Evolutionary conservation across 2,797 vertebrate genomes (phyloP), one percentile per base, ranked within the genome.

Genomic region (Phataginus tetradactyla): DNA sequence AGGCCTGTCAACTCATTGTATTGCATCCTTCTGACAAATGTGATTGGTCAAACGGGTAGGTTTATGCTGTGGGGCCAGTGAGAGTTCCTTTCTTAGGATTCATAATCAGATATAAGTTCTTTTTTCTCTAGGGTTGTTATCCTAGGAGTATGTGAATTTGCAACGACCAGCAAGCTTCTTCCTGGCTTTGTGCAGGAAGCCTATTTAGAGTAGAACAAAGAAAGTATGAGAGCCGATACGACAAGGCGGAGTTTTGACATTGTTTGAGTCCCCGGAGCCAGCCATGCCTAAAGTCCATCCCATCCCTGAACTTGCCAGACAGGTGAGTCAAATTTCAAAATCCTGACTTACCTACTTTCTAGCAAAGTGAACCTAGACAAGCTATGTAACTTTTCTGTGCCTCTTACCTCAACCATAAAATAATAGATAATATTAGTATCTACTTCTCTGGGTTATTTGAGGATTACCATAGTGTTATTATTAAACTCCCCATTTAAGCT

Each of bases 301-400:
- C 64, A 51, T 25, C 66, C 34, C 45, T 17, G 42, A 34, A 42
- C 21, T 74, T 87, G 20, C 57, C n/a, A 34, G 7, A 72, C 61
- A n/a, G 25, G 37, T 57, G 18, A 90, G 12, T 55, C 45, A 63
- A 77, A 78, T 59, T 77, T 77, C 81, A 95, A 93, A 95, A 68
- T 74, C 11, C n/a, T 37, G 17, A 55, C 27, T 51, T 45, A 13
- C 25, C 45, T 37, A 86, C 51, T 78, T 64, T 74, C 72, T 81
- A 80, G 23, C 18, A 64, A 27, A 21, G n/a, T 77, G 49, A 88
- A 71, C 23, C 32, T 75, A 34, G 37, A 68, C 15, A 69, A 77
- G 55, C 45, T 55, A 68, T 9, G 34, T 42, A 80, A 72, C 21
- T 59, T 79, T 51, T 42, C 45, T 72, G 7, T 51, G 39, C 4